Evolutionary conservation across 2,888 invertebrate genomes (phyloP).

Genomic region (Hypselothyrea guttata): DNA sequence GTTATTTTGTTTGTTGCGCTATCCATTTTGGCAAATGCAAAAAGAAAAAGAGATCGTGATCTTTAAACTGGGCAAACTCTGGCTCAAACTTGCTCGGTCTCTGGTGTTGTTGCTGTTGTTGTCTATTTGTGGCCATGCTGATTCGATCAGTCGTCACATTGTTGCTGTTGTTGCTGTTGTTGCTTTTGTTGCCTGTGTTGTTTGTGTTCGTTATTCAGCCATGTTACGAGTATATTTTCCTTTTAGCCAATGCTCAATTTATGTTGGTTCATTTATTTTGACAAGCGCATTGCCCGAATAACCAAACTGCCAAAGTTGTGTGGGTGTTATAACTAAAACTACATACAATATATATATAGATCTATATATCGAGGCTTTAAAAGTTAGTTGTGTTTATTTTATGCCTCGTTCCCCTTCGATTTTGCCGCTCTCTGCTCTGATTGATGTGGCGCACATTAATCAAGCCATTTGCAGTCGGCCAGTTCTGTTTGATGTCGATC

Average conservation of each 20-base stretch:
- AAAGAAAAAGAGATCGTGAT: slow-evolving; percentile 62
- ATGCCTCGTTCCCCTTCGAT: slow-evolving; percentile 7
- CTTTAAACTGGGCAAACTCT: slow-evolving; percentile 67
- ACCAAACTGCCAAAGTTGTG: slow-evolving; percentile 33
- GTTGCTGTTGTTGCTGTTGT: slow-evolving; percentile 14
- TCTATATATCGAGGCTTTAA: slow-evolving; percentile 27
- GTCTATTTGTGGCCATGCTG: slow-evolving; percentile 58
- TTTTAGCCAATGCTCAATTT: slow-evolving; percentile 54
- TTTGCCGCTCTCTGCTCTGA: slow-evolving; percentile 54
- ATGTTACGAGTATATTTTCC: slow-evolving; percentile 23
- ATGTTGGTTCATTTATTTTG: slow-evolving; percentile 72
- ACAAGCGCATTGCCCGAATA: slow-evolving; percentile 48
- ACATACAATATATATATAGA: background rate
- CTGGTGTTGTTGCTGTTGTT: slow-evolving; percentile 26
- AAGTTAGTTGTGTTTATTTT: slow-evolving; percentile 61
- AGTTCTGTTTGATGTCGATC: slow-evolving; percentile 68
- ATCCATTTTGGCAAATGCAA: slow-evolving; percentile 64
- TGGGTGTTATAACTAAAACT: slow-evolving; percentile 45
- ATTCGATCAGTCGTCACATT: slow-evolving; percentile 73
- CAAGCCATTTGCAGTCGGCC: slow-evolving; percentile 69
- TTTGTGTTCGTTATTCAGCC: slow-evolving; percentile 17
- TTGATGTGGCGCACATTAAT: slow-evolving; percentile 77
- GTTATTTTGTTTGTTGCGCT: slow-evolving; percentile 42
- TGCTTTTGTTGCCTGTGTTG: slow-evolving; percentile 13
- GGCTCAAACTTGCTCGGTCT: slow-evolving; percentile 24